phyloP scores from a whole-genome alignment of 2,888 invertebrate genomes.

The Danaus chrysippus region DNA sequence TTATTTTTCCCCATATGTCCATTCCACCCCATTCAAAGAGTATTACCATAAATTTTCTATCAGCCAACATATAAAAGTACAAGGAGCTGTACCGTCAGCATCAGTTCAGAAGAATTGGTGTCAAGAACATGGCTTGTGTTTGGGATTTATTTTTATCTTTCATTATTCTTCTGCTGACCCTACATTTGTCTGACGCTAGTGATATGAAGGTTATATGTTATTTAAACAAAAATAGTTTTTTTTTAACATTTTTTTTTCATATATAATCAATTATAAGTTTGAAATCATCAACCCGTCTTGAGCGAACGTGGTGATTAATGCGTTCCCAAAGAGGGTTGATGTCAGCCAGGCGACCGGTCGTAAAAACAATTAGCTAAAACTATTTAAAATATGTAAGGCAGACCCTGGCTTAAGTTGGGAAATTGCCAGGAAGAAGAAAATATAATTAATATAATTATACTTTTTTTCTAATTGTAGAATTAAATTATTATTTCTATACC shows the following conservation, averaged over 20 bases:
- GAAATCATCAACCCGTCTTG: no score
- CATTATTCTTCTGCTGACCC: constrained; percentile 29
- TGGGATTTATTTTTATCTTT: constrained; percentile 22
- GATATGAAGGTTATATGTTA: constrained; percentile 39
- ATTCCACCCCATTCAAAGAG: constrained; percentile 36
- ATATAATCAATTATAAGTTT: no score
- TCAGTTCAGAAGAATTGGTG: constrained; percentile 23
- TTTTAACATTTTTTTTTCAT: no score
- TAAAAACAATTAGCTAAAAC: no score
- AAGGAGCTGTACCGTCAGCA: constrained; percentile 3
- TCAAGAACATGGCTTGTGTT: constrained; percentile 10
- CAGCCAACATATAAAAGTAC: constrained; percentile 40
- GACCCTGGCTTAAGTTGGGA: no score
- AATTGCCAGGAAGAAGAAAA: no score
- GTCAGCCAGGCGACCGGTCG: no score
- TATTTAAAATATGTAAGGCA: no score
- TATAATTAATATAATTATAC: background rate
- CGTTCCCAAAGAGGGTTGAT: no score
- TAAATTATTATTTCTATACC: no score
- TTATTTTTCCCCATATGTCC: constrained; percentile 7
- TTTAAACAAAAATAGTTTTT: background rate
- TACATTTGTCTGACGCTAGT: constrained; percentile 27
- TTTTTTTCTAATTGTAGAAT: background rate
- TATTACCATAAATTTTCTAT: constrained; percentile 47
- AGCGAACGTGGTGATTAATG: no score